Base-by-base conservation (phyloP, 1,140 invertebrate genomes). In the Aphelinus certus region DNA sequence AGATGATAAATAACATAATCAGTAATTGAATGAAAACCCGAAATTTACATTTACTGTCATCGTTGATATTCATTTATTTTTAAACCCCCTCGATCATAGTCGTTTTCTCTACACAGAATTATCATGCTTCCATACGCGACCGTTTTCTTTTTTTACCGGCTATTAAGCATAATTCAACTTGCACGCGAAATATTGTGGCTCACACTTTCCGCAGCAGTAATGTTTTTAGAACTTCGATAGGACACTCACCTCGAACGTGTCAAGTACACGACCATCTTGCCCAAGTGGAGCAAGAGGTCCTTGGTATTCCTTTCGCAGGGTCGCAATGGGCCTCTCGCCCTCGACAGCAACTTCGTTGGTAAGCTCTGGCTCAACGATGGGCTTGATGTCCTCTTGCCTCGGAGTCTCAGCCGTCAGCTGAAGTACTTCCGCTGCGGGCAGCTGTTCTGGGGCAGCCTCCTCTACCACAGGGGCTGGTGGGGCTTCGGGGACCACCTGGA, bases 201-300 rank as follows among this genome's bases (percentile, higher is more conserved):
- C 26, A 26, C 26, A 26, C 26, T 26, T 26, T 26, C 26, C 26
- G 26, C 26, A 26, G 26, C 26, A 26, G 26, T 26, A 26, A 26
- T 26, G 26, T 26, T 26, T 26, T 26, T 26, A 26, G 26, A 26
- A 26, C 26, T 26, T 26, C 26, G 26, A 26, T 53, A 9, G 46
- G 46, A 65, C 77, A 81, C 63, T 84, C 26, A 88, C 88, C 84
- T 89, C 88, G 60, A 83, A 83, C 3, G 85, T 86, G 64, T 86
- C 85, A 1, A 85, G 7, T 7, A 78, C 74, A 10, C 60, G 42
- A 3, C 76, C 75, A 48, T 70, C 69, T 1, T 77, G 47, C 1
- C 76, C 78, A 6, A 82, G 45, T 3, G 80, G 78, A 0, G 80
- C 75, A 5, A 75, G 10, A 61, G 79, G 79, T 49, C 80, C 79